Evolutionary conservation across 2,797 vertebrate genomes (phyloP).

Genomic region (Chloroceryle amazona): DNA sequence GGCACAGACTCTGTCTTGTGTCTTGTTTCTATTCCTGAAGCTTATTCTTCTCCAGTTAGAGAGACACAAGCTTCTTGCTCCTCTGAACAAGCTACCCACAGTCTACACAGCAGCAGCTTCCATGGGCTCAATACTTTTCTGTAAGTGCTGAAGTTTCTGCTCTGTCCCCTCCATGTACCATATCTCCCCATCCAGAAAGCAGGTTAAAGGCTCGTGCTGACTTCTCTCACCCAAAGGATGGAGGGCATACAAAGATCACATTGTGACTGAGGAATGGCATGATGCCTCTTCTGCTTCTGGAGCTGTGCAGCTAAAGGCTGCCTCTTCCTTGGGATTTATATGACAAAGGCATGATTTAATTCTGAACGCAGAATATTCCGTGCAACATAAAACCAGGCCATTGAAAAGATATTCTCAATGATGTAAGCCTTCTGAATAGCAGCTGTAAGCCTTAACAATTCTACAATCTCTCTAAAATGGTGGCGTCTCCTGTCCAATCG

Average conservation of each 20-base stretch:
- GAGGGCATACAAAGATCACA: constrained; percentile 10
- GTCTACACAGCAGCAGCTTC: neutral
- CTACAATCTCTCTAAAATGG: neutral
- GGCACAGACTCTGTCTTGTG: neutral
- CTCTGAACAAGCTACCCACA: neutral
- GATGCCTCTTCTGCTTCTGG: neutral
- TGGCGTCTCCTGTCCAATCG: neutral
- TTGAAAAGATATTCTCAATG: neutral
- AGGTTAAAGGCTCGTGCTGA: neutral
- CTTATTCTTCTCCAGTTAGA: neutral
- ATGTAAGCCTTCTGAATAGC: neutral
- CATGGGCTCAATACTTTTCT: neutral
- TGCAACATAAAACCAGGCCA: neutral
- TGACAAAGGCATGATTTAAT: constrained; percentile 25
- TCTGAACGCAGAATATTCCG: neutral
- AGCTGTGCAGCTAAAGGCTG: neutral
- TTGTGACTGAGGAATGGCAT: neutral
- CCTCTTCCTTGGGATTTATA: neutral
- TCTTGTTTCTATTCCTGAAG: neutral
- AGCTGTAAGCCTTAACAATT: neutral
- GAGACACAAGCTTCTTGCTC: neutral
- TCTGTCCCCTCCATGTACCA: neutral
- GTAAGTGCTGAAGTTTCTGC: neutral
- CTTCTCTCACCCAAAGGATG: neutral
- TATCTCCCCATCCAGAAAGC: neutral